phyloP scores from a whole-genome alignment of 2,113 vertebrate genomes.

The Strix uralensis region DNA sequence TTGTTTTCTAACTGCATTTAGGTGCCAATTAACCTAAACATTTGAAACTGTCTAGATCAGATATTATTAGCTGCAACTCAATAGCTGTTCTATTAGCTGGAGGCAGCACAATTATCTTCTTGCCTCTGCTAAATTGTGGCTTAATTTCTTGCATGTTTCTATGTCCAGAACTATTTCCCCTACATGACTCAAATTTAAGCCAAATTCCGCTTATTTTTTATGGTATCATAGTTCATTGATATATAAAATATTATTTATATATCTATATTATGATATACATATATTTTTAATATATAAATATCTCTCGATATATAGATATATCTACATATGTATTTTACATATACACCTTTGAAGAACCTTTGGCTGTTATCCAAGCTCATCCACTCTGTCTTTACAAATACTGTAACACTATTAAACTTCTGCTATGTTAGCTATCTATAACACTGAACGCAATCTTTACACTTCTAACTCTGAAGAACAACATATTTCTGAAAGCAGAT shows the following conservation, averaged over 20 bases:
- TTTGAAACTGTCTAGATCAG: background rate
- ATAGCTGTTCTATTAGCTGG: slow-evolving; percentile 3
- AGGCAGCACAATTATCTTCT: slow-evolving; percentile 10
- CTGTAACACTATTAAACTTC: background rate
- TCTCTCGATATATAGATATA: too few relatives aligned
- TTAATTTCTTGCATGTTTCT: slow-evolving; percentile 20
- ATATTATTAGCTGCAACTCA: background rate
- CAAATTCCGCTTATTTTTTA: background rate
- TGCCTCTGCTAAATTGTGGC: background rate
- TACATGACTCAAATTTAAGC: background rate
- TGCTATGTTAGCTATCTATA: background rate
- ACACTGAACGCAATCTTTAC: background rate
- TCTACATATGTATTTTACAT: background rate
- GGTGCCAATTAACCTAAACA: slow-evolving; percentile 7
- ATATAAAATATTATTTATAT: background rate
- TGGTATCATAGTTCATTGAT: background rate
- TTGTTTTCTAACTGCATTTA: background rate
- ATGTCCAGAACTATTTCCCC: background rate
- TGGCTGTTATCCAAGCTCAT: background rate
- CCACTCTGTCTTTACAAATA: background rate
- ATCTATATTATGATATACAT: background rate
- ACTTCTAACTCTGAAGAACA: background rate
- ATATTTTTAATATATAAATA: too few relatives aligned
- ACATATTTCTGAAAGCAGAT: background rate
- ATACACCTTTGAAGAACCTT: background rate